phyloP scores from a whole-genome alignment of 64 coral and sea anemone species.

The Stylophora pistillata region DNA sequence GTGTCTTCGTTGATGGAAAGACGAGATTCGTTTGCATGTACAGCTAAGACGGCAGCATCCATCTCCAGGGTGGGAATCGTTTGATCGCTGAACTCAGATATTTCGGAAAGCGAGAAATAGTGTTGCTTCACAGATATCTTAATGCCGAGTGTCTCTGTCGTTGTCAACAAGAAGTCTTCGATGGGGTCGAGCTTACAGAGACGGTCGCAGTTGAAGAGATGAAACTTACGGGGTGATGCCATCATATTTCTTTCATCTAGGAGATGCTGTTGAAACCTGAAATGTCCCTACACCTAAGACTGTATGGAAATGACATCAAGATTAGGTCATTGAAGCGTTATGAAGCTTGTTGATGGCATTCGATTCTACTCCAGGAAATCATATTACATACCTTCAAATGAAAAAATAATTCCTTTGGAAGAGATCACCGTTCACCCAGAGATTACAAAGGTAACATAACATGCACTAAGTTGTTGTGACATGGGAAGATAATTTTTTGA shows the following conservation, averaged over 20 bases:
- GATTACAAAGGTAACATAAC: background rate
- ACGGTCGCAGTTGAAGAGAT: conserved; percentile 80
- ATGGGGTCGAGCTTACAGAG: conserved; percentile 52
- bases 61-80: background rate
- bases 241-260: background rate
- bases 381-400: too few species aligned
- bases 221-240: background rate
- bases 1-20: conserved; percentile 70
- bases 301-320: background rate
- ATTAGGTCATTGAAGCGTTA: too few species aligned
- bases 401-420: too few species aligned
- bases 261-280: background rate
- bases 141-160: background rate
- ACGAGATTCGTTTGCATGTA: conserved; percentile 75
- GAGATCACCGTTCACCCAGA: too few species aligned
- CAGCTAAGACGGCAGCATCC: conserved; percentile 76
- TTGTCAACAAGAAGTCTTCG: conserved; percentile 13
- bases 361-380: too few species aligned
- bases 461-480: background rate
- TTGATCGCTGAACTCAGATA: conserved; percentile 27
- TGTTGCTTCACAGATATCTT: conserved; percentile 3
- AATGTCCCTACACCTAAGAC: background rate
- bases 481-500: background rate
- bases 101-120: conserved; percentile 60
- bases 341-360: too few species aligned